Evolutionary conservation across 2,888 invertebrate genomes (phyloP).

Genomic region (Alsophila aescularia): DNA sequence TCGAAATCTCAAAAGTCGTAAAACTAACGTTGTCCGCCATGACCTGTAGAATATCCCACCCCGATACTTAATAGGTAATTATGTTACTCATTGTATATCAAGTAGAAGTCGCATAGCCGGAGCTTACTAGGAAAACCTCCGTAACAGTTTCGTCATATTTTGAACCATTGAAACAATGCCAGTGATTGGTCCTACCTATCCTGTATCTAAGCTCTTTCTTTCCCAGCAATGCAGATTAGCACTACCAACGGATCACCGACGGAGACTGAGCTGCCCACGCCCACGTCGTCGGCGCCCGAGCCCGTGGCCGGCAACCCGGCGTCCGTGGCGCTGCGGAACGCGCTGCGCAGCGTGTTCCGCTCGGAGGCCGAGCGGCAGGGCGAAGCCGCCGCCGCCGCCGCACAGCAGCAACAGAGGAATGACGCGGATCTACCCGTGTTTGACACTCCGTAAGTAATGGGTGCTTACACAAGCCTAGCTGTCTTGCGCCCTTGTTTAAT

Average conservation of each 20-base stretch:
- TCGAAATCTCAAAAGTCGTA: no score
- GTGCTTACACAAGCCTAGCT: no score
- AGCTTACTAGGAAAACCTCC: no score
- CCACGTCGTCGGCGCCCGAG: conserved; percentile 72
- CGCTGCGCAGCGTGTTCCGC: conserved; percentile 73
- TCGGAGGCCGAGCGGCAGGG: conserved; percentile 53
- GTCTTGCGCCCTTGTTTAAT: no score
- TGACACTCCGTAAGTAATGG: conserved; percentile 68
- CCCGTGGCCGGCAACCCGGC: conserved; percentile 55
- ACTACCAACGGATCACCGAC: conserved; percentile 67
- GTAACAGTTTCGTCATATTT: no score
- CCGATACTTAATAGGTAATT: no score
- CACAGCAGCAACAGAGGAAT: conserved; percentile 40
- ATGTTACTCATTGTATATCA: no score
- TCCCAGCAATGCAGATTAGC: conserved; percentile 41
- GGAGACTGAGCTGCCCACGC: conserved; percentile 74
- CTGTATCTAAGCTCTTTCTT: background rate
- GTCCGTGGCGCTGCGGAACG: conserved; percentile 71
- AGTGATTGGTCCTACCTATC: no score
- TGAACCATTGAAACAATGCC: no score
- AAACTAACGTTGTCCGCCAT: no score
- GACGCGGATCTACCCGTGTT: conserved; percentile 68
- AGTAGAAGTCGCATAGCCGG: no score
- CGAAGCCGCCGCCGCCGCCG: conserved; percentile 46
- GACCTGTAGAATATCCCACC: no score